Evolutionary conservation across 2,797 vertebrate species (phyloP).

Genomic region (Pipistrellus nathusii): DNA sequence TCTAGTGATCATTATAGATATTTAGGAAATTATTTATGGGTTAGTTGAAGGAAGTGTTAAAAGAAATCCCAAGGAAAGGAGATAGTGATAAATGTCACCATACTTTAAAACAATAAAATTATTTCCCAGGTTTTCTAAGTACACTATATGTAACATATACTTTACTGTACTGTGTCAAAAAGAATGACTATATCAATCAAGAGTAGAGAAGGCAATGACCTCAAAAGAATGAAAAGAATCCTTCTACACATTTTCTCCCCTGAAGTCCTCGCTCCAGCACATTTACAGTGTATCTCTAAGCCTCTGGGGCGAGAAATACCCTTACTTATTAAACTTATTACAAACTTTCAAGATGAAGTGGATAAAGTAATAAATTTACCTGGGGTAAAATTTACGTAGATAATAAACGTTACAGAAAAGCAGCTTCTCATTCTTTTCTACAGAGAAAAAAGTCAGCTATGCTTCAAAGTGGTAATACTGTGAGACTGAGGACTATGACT

Average conservation of each 20-base stretch:
- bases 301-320: background rate
- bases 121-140: conserved; percentile 20
- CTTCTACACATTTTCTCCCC: background rate
- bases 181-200: background rate
- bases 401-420: conserved; percentile 13
- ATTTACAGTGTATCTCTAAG: rapidly evolving
- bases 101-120: conserved; percentile 37
- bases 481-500: background rate
- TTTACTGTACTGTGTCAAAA: background rate
- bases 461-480: background rate
- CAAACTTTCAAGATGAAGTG: background rate
- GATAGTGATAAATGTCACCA: background rate
- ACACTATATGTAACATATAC: background rate
- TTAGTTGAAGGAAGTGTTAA: background rate
- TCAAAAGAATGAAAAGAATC: background rate
- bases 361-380: background rate
- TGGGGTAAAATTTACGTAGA: background rate
- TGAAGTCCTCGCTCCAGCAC: background rate
- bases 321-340: background rate
- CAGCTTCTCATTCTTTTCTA: background rate
- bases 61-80: background rate
- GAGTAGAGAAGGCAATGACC: background rate
- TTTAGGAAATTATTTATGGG: background rate
- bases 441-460: background rate
- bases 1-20: background rate